Evolutionary conservation across 2,888 invertebrate genomes (phyloP).

Genomic region (Melangyna quadrimaculata): DNA sequence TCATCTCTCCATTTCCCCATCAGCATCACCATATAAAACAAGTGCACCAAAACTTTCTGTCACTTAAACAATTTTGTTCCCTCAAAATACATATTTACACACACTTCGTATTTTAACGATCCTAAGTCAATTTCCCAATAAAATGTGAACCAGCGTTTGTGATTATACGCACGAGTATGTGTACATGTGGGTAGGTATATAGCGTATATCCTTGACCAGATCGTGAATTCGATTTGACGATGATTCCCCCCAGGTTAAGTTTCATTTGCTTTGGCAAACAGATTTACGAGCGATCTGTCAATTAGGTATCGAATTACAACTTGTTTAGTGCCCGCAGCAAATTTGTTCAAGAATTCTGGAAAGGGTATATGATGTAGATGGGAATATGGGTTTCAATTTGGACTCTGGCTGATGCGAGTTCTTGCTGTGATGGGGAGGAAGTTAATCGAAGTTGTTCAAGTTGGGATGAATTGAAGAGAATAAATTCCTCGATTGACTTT

Average conservation of each 20-base stretch:
- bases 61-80: constrained; percentile 58
- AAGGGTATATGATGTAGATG: constrained; percentile 35
- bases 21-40: constrained; percentile 47
- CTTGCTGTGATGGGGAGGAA: constrained; percentile 73
- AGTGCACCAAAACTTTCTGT: constrained; percentile 67
- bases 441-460: constrained; percentile 77
- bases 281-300: constrained; percentile 81
- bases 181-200: neutral
- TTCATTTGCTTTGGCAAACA: constrained; percentile 75
- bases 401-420: neutral
- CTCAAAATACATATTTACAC: neutral
- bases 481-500: constrained; percentile 68
- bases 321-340: constrained; percentile 78
- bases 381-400: neutral
- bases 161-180: neutral
- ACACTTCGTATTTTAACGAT: neutral
- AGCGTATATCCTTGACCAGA: constrained; percentile 35
- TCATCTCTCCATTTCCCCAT: constrained; percentile 12
- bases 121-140: neutral
- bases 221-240: constrained; percentile 70
- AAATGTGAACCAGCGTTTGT: constrained; percentile 33
- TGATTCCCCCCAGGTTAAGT: constrained; percentile 68
- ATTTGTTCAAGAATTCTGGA: constrained; percentile 27
- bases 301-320: constrained; percentile 81
- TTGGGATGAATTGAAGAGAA: constrained; percentile 33